Evolutionary conservation across 2,888 invertebrate genomes (phyloP).

Genomic region (Busseola fusca): DNA sequence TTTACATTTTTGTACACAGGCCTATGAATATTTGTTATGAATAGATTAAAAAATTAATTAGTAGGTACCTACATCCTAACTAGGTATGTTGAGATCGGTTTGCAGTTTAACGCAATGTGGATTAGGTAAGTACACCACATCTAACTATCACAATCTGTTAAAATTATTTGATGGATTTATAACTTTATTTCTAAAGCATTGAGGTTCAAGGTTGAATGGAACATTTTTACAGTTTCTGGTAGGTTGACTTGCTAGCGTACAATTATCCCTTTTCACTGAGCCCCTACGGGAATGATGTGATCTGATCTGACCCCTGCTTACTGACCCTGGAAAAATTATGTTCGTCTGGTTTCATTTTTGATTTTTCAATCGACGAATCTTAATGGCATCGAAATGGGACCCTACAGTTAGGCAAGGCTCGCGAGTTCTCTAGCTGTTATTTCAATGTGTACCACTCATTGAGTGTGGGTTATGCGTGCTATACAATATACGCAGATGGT

Average conservation of each 20-base stretch:
- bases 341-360: background rate
- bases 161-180: no score
- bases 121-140: no score
- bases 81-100: background rate
- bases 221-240: no score
- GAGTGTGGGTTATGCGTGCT: conserved; percentile 8
- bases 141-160: no score
- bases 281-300: background rate
- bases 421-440: conserved; percentile 4
- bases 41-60: no score
- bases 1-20: no score
- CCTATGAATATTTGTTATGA: no score
- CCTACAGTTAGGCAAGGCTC: background rate
- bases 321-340: background rate
- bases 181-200: no score
- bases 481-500: conserved; percentile 38
- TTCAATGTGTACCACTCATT: background rate
- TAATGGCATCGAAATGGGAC: background rate
- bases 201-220: no score
- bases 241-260: no score
- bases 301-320: background rate
- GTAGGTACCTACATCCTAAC: no score
- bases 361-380: background rate
- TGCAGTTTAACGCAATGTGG: background rate
- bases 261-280: background rate